Percentiles rank a stretch among this genome's conserved stretches.
These are phyloP conservation scores for Neocrepidodera transversa DNA, from an alignment of 2,888 invertebrate genomes.

Conservation along the genomic window DNA sequence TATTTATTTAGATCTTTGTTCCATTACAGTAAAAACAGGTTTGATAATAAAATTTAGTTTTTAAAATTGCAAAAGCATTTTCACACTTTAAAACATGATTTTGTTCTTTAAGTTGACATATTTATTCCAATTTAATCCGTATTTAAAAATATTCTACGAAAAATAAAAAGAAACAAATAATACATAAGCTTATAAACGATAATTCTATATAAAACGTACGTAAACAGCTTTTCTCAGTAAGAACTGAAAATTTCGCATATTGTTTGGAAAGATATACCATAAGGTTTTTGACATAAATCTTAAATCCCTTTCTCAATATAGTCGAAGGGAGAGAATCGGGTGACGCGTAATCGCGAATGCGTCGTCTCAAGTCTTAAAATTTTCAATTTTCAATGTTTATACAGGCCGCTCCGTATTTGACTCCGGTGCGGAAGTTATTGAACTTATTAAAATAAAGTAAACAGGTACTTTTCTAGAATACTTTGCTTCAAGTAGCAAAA, in stretches of 20 bases:
- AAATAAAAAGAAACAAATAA: background rate
- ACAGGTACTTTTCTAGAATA: background rate
- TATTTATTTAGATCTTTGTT: too few species aligned
- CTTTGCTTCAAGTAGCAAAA: too few species aligned
- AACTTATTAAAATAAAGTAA: background rate
- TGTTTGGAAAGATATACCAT: conserved; percentile 5
- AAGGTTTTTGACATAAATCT: conserved; percentile 15
- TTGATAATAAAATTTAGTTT: too few species aligned
- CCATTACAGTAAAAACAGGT: too few species aligned
- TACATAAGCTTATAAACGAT: background rate
- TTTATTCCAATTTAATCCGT: too few species aligned
- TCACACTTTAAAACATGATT: too few species aligned
- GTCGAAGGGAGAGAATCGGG: conserved; percentile 3
- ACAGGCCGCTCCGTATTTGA: conserved; percentile 15
- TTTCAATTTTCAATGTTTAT: conserved; percentile 26
- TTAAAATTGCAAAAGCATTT: too few species aligned
- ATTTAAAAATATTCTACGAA: too few species aligned
- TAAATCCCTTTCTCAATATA: conserved; percentile 14
- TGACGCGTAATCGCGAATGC: conserved; percentile 18
- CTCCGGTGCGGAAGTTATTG: background rate
- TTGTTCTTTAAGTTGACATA: too few species aligned
- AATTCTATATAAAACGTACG: conserved; percentile 3
- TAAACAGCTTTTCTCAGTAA: conserved; percentile 15
- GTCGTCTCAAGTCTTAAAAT: conserved; percentile 17
- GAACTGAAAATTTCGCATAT: conserved; percentile 5